A percentile compares a stretch with the other conserved stretches of the same genome.
These are phyloP conservation scores for Heliopora coerulea DNA, from an alignment of 92 coral and sea anemone species.

Conservation along the genomic window DNA sequence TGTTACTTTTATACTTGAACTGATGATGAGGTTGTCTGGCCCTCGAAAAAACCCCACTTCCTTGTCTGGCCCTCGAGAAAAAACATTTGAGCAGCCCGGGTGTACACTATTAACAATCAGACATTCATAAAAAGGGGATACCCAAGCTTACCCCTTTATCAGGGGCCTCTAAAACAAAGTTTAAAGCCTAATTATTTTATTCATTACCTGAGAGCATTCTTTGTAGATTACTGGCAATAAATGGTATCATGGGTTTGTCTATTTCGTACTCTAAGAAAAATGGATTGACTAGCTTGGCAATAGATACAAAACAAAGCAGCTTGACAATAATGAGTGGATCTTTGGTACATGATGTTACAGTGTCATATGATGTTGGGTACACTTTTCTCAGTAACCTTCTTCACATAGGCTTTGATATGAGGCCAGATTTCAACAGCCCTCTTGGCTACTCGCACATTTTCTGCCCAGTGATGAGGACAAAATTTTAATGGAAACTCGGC, in stretches of 20 bases:
- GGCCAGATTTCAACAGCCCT: conserved; percentile 55
- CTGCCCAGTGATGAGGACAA: conserved; percentile 52
- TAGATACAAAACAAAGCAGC: conserved; percentile 37
- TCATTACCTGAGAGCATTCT: conserved; percentile 25
- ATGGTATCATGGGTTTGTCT: conserved; percentile 43
- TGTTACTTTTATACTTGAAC: too few relatives aligned
- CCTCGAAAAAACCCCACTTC: too few relatives aligned
- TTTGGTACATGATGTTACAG: conserved; percentile 43
- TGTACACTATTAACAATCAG: too few relatives aligned
- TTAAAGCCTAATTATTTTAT: too few relatives aligned
- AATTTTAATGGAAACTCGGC: conserved; percentile 47
- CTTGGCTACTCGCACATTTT: conserved; percentile 57
- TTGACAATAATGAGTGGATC: conserved; percentile 20
- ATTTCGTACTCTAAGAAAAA: conserved; percentile 44
- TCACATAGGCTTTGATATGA: conserved; percentile 42
- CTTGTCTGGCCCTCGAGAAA: too few relatives aligned
- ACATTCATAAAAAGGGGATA: too few relatives aligned
- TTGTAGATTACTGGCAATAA: conserved; percentile 31
- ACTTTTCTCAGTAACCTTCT: conserved; percentile 41
- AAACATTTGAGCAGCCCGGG: too few relatives aligned
- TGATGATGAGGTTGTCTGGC: too few relatives aligned
- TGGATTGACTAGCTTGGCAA: conserved; percentile 40
- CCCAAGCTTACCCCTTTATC: too few relatives aligned
- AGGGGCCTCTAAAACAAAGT: too few relatives aligned
- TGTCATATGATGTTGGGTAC: conserved; percentile 48